These are phyloP conservation scores for Neodiprion fabricii DNA, from an alignment of 1,140 invertebrate genomes.

Conservation along the genomic window DNA sequence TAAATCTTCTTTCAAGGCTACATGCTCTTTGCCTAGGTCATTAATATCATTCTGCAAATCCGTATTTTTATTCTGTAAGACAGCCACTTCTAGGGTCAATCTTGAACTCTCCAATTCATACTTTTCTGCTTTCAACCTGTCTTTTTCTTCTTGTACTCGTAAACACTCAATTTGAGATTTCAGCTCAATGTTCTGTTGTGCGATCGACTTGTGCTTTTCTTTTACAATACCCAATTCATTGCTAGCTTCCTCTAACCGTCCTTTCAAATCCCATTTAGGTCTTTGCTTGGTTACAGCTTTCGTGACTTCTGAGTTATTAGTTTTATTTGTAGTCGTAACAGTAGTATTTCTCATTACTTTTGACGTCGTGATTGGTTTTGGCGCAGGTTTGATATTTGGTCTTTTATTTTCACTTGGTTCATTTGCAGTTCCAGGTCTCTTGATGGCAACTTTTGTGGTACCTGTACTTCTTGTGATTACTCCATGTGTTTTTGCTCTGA, in stretches of 20 bases:
- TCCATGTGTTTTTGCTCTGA: conserved; percentile 38
- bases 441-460: conserved; percentile 31
- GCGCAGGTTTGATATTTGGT: conserved; percentile 31
- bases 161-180: conserved; percentile 58
- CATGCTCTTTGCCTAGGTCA: conserved; percentile 39
- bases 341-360: conserved; percentile 18
- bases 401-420: conserved; percentile 38
- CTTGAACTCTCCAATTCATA: conserved; percentile 33
- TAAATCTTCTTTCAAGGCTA: conserved; percentile 41
- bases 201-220: conserved; percentile 65
- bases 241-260: conserved; percentile 40
- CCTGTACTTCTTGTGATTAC: conserved; percentile 31
- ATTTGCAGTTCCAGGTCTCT: conserved; percentile 39
- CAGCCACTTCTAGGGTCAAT: conserved; percentile 42
- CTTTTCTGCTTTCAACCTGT: conserved; percentile 52
- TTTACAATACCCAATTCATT: conserved; percentile 51
- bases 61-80: conserved; percentile 43
- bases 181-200: conserved; percentile 60
- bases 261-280: conserved; percentile 52
- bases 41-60: conserved; percentile 41
- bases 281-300: conserved; percentile 27
- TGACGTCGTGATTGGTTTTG: conserved; percentile 21
- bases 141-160: conserved; percentile 42
- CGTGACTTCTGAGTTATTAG: neutral
- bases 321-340: conserved; percentile 19